phyloP scores from a whole-genome alignment of 1,140 invertebrate species.

The Teleopsis dalmanni region DNA sequence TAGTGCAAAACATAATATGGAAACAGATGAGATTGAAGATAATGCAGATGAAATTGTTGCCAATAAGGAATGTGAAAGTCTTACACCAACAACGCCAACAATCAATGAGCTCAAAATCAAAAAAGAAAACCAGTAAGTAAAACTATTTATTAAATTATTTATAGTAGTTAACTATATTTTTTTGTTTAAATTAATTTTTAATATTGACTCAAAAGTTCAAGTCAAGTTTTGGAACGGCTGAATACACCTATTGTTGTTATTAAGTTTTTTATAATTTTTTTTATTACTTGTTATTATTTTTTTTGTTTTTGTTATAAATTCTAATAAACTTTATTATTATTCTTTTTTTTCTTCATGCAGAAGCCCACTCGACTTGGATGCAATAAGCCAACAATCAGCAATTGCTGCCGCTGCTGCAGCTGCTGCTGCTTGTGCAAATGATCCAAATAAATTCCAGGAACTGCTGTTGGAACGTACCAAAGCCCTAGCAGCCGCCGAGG shows the following conservation, averaged over 20 bases:
- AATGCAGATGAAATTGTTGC: not conserved
- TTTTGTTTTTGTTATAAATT: conserved; percentile 4
- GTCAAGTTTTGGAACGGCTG: not conserved
- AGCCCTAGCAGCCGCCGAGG: conserved; percentile 52
- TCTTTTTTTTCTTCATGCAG: conserved; percentile 13
- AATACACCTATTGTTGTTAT: not conserved
- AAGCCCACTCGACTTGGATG: conserved; percentile 36
- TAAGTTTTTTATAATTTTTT: not conserved
- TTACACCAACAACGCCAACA: not conserved
- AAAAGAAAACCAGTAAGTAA: conserved; percentile 42
- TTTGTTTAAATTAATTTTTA: not conserved
- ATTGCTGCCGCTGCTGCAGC: conserved; percentile 36
- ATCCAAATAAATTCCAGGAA: conserved; percentile 66
- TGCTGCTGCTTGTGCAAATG: conserved; percentile 38
- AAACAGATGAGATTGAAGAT: conserved; percentile 10
- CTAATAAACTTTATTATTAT: conserved; percentile 1
- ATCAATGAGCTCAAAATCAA: conserved; percentile 34
- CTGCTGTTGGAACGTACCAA: conserved; percentile 71
- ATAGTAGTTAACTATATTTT: not conserved
- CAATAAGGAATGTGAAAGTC: conserved; percentile 7
- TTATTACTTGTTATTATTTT: not conserved
- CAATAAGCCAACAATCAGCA: conserved; percentile 38
- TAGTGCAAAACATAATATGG: not conserved
- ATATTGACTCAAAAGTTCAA: not conserved
- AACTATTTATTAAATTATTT: conserved; percentile 2